A percentile compares a stretch with the other conserved stretches of the same genome.
phyloP scores from a whole-genome alignment of 2,113 vertebrate genomes.

The Sitta europaea region DNA sequence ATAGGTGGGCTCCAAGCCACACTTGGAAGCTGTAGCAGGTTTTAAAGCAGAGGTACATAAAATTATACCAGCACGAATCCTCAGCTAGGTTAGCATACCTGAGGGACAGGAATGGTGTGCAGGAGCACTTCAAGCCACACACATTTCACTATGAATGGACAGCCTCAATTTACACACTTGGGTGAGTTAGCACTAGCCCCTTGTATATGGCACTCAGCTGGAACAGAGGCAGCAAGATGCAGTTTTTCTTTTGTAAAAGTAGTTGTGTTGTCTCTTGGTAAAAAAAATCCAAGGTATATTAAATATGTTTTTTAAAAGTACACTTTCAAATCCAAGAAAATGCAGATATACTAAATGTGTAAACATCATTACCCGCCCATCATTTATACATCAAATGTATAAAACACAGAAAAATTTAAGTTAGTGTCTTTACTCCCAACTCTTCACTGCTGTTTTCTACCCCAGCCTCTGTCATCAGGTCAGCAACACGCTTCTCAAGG shows the following conservation, averaged over 20 bases:
- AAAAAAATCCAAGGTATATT: neutral
- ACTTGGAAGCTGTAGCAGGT: neutral
- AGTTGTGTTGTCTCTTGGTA: neutral
- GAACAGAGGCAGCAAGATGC: neutral
- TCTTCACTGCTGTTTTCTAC: slow-evolving; percentile 58
- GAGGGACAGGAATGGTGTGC: neutral
- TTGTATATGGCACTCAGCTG: neutral
- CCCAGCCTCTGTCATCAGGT: slow-evolving; percentile 84
- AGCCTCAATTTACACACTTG: neutral
- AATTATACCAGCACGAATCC: rapidly evolving
- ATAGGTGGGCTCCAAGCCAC: neutral
- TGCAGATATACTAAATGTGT: neutral
- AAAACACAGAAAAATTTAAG: neutral
- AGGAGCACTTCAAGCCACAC: neutral
- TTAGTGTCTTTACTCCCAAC: slow-evolving; percentile 34
- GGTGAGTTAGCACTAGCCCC: neutral
- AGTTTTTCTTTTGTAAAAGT: neutral
- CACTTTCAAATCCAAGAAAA: neutral
- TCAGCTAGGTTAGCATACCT: neutral
- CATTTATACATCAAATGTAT: neutral
- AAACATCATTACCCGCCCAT: neutral
- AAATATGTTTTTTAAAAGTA: neutral
- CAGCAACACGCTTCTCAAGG: slow-evolving; percentile 79
- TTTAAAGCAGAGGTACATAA: neutral
- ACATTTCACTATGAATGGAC: neutral